Base-by-base conservation (phyloP, 92 coral and sea anemone species). In the Porites divaricata region DNA sequence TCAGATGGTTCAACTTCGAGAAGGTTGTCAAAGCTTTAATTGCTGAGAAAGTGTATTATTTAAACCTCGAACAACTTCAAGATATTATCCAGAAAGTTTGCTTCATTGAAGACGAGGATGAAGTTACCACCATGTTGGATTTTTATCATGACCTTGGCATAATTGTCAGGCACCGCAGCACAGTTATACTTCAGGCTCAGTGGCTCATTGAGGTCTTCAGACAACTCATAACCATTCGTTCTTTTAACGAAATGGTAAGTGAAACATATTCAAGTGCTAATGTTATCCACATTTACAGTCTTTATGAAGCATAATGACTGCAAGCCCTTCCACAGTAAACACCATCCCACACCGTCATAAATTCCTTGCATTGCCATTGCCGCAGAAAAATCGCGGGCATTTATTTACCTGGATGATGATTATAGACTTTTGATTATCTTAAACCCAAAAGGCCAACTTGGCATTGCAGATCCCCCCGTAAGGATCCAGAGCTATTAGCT, bases 1-100 rank as follows among this genome's bases (percentile, higher is more conserved):
- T 53, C 25, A 84, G 88, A 22, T 84, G 88, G 88, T 82, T 91
- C 53, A 91, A 74, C 41, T 91, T 91, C 52, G 92, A 91, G 78
- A 85, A 88, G 81, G 75, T 48, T 17, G 57, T 70, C 15, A 1
- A 70, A 70, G 83, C 77, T 13, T 76, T 84, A 51, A 76, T 76
- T 52, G 82, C 70, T 17, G n/a, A 56, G 57, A 66, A 84, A 20
- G 67, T 75, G 5, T 21, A 20, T n/a, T 76, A 76, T 68, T 28
- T 76, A 77, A 75, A 84, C 50, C 75, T 76, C 20, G 71, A 76
- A 35, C 83, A 76, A 22, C 88, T 84, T 67, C 76, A 56, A 80
- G 57, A 24, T 25, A 67, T 76, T 48, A 68, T 52, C 76, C 51
- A 75, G 56, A 69, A 76, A 68, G 88, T 76, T 62, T 85, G 88